Evolutionary conservation across 2,113 vertebrate species (phyloP).

Genomic region (Cyphomyrus discorhynchus): DNA sequence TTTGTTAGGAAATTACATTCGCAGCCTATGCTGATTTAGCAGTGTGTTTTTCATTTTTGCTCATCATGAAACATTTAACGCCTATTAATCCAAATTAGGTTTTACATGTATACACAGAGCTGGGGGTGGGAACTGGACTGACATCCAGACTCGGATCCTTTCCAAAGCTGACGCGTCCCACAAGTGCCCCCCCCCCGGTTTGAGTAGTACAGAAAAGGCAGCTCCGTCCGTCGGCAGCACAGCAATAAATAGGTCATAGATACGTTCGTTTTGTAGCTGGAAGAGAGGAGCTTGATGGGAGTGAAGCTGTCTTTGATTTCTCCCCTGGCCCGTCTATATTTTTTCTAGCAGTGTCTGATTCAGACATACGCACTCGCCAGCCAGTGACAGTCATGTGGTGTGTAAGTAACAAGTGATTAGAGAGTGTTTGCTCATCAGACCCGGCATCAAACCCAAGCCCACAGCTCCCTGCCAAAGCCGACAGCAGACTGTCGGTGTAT

Average conservation of each 20-base stretch:
- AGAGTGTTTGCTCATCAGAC: background rate
- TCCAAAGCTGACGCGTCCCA: background rate
- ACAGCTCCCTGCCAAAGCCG: background rate
- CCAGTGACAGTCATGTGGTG: background rate
- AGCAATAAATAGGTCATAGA: background rate
- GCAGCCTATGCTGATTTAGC: background rate
- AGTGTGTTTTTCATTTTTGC: background rate
- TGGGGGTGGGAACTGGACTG: background rate
- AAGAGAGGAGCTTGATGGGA: background rate
- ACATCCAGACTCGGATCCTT: background rate
- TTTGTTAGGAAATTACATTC: background rate
- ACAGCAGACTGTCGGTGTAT: background rate
- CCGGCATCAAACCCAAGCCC: background rate
- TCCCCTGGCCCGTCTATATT: background rate
- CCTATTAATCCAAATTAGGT: background rate
- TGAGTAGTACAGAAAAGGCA: background rate
- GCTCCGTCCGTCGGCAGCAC: background rate
- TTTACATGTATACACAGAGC: background rate
- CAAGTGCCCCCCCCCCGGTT: background rate
- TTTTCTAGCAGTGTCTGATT: background rate
- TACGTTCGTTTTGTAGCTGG: background rate
- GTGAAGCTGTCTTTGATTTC: background rate
- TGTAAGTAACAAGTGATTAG: background rate
- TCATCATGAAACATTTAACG: background rate
- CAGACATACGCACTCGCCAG: background rate